Evolutionary conservation across 2,797 vertebrate genomes (phyloP).

Genomic region (Ataeniobius toweri): DNA sequence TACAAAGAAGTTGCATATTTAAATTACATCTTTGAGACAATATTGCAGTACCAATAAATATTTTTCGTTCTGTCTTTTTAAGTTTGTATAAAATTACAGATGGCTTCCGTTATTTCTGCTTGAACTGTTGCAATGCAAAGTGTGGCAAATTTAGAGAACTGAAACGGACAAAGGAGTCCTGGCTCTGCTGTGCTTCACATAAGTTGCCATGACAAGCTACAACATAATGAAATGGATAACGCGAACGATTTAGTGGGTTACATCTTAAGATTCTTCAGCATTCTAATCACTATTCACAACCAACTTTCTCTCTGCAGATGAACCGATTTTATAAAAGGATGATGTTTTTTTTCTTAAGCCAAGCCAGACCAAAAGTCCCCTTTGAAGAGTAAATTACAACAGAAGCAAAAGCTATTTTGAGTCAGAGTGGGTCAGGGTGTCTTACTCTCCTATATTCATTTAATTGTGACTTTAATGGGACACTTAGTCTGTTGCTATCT

Average conservation of each 20-base stretch:
- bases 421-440: conserved; percentile 23
- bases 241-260: conserved; percentile 10
- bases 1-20: too few species aligned
- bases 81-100: too few species aligned
- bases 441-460: conserved; percentile 52
- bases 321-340: conserved; percentile 1
- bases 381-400: conserved; percentile 7
- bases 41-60: too few species aligned
- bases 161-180: conserved; percentile 45
- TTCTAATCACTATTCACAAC: conserved; percentile 20
- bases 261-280: conserved; percentile 3
- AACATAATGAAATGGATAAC: conserved; percentile 39
- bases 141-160: conserved; percentile 51
- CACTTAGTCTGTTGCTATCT: conserved; percentile 63
- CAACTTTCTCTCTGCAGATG: neutral
- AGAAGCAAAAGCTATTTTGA: conserved; percentile 22
- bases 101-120: too few species aligned
- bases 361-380: neutral
- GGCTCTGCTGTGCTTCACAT: conserved; percentile 16
- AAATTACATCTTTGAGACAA: too few species aligned
- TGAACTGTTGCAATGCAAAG: conserved; percentile 2
- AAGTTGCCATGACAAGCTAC: conserved; percentile 38
- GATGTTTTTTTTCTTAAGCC: conserved; percentile 10
- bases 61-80: too few species aligned
- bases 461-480: conserved; percentile 63